Percentiles rank a stretch among this genome's conserved stretches.
These are phyloP conservation scores for Xiphophorus hellerii DNA, from an alignment of 2,113 vertebrate species.

Conservation along the genomic window DNA sequence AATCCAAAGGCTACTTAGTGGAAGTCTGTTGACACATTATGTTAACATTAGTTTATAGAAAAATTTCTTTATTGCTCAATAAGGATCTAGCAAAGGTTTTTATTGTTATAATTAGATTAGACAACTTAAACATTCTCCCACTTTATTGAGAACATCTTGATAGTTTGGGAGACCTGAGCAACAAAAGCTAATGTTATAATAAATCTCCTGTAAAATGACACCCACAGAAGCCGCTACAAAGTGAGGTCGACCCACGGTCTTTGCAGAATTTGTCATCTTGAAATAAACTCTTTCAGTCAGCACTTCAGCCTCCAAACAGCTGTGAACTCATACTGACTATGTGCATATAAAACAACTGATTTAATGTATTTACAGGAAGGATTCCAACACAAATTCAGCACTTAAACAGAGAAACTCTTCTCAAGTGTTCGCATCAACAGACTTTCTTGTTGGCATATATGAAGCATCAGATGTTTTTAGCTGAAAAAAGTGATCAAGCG, in stretches of 20 bases:
- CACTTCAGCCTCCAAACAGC: constrained; percentile 31
- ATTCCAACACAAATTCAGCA: background rate
- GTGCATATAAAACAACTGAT: constrained; percentile 3
- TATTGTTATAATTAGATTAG: background rate
- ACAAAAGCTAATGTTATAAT: background rate
- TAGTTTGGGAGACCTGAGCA: background rate
- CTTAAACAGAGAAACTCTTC: background rate
- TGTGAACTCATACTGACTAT: constrained; percentile 10
- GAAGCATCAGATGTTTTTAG: background rate
- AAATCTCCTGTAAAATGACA: constrained; percentile 20
- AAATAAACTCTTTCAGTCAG: constrained; percentile 23
- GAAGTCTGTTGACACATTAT: background rate
- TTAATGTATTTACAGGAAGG: background rate
- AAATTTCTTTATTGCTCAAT: background rate
- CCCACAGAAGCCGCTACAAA: constrained; percentile 6
- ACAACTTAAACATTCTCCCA: background rate
- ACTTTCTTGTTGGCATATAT: background rate
- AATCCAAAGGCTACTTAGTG: background rate
- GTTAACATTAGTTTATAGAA: background rate
- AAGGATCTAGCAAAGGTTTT: background rate
- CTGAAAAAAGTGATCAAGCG: background rate
- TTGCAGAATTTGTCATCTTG: constrained; percentile 12
- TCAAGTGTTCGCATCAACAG: background rate
- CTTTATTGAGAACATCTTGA: background rate
- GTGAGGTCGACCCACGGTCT: background rate